Evolutionary conservation across 1,140 invertebrate genomes (phyloP), one percentile per base, ranked within the genome.

Genomic region (Scaptomyza graminum): DNA sequence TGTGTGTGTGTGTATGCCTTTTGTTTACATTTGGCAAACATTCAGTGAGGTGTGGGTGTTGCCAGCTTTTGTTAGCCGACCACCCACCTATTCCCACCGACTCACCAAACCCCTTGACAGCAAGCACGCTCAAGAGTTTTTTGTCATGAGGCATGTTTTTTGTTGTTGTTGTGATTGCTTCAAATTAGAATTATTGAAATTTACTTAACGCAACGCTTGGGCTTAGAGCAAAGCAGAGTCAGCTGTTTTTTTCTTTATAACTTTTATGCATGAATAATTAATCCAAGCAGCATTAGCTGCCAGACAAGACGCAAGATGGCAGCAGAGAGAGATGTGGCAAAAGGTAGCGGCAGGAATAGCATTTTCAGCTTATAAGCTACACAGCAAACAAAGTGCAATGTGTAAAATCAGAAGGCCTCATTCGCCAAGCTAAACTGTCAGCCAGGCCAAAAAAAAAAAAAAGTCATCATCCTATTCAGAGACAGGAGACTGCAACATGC

Each of bases 121-220:
- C 47, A 50, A 13, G 3, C 47, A 28, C 47, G 11, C 47, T 18
- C 16, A 55, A 63, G 51, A 63, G 51, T 49, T 63, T 69, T 69
- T 63, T 60, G 52, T 56, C 52, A 28, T 57, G 37, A 9, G 52
- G 49, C 41, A 28, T 18, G 15, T 76, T 57, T 80, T 80, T 67
- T 2, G 34, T 74, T 3, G 31, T 64, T 76, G 44, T 66, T 80
- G 74, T 39, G 74, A 11, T 25, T 65, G 61, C 55, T 51, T 50
- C 25, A 81, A 81, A 78, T 85, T 85, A 76, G 74, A 85, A 87
- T 85, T 85, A 88, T 85, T 85, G 82, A 85, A 85, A 85, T 85
- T 85, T 85, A 61, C 78, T 81, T 70, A 77, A 62, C 55, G 41
- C 41, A 16, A 46, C 9, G 55, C 13, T 34, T 55, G 70, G 59